A percentile compares a stretch with the other conserved stretches of the same genome.
These are phyloP conservation scores for Drosophila ustulata DNA, from an alignment of 2,888 invertebrate species.

Conservation along the genomic window DNA sequence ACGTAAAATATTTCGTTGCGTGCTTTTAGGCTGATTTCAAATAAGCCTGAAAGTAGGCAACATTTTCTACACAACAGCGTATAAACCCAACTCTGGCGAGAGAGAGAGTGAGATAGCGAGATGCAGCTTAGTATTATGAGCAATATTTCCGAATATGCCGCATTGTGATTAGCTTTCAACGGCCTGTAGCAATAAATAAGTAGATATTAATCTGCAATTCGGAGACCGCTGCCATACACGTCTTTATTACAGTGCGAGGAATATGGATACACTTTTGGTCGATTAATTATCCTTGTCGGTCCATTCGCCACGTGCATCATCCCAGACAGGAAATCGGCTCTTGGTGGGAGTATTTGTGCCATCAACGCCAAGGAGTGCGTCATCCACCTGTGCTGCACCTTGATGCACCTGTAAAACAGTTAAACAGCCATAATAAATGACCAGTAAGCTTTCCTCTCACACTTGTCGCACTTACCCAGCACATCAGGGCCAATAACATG, in stretches of 20 bases:
- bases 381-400: constrained; percentile 40
- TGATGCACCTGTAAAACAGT: constrained; percentile 43
- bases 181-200: neutral
- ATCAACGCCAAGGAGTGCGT: constrained; percentile 30
- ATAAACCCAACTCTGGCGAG: neutral
- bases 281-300: constrained; percentile 29
- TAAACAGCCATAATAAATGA: constrained; percentile 2
- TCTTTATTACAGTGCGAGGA: constrained; percentile 1
- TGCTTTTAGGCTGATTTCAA: constrained; percentile 19
- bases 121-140: neutral
- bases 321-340: constrained; percentile 68
- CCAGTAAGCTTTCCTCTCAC: neutral
- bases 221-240: neutral
- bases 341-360: constrained; percentile 45
- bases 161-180: neutral
- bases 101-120: neutral
- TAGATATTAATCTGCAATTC: constrained; percentile 4
- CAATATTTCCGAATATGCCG: neutral
- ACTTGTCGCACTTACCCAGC: constrained; percentile 30
- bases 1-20: neutral
- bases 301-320: constrained; percentile 70
- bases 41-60: constrained; percentile 13
- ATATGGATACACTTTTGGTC: neutral
- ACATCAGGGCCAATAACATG: constrained; percentile 45
- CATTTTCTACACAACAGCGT: neutral